Evolutionary conservation across 1,140 invertebrate species (phyloP), one percentile per base, ranked within the genome.

Genomic region (Centruroides sculpturatus): DNA sequence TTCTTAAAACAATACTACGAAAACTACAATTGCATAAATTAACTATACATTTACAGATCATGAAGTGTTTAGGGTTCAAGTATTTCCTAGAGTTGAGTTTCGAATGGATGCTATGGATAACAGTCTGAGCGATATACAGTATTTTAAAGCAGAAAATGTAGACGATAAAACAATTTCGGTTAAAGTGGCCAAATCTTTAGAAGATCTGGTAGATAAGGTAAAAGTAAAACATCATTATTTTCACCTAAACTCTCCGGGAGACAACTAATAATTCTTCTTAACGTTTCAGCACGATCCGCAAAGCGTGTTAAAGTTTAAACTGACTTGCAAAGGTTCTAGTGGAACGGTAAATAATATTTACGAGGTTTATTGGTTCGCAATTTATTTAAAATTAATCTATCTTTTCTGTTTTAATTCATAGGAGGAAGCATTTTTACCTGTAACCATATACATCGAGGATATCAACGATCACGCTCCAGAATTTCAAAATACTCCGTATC

Each of bases 401-500:
- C 23, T 59, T 35, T 55, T 67, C 73, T 48, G 66, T 47, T 54
- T 59, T 60, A 66, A 73, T 75, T 57, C 72, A 83, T 82, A 83
- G 85, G 69, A 84, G 82, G 61, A 70, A 52, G 84, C 84, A n/a
- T 87, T 85, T 68, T 73, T 90, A 7, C 87, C 85, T 11, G 82
- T 89, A 48, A 89, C 86, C 0, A 85, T 89, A 3, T 89, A 89
- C 70, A 84, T 91, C 3, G 86, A 89, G 72, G 87, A 89, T 70
- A 80, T 89, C 35, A 90, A 89, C 69, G 86, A 89, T 72, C 85
- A 89, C 71, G 77, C 81, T 1, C 71, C 68, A 57, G 56, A 74
- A 65, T 72, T 73, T 66, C 68, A 85, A 13, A 82, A 85, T 56
- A 80, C 83, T 9, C 87, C 87, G 10, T 91, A 90, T 70, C 75